Conservation (phyloP, 1,140 invertebrate species). For the Drosophila subpulchrella region DNA sequence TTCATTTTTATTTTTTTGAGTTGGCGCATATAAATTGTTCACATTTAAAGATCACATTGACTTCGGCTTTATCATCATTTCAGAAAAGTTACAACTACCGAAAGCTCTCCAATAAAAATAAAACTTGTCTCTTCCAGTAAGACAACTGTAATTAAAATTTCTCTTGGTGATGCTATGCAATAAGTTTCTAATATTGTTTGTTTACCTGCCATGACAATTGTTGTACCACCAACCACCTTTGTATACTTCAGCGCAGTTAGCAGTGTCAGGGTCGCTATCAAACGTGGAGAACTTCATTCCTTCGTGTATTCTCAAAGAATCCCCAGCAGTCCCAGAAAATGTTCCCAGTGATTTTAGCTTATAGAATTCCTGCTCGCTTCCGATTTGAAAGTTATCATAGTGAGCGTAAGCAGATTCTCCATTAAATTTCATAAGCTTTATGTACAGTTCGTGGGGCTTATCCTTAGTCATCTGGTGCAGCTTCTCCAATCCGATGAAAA, state of each 20-base stretch:
- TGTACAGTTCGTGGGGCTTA: constrained; percentile 66
- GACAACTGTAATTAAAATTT: too few species aligned
- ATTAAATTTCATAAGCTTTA: constrained; percentile 87
- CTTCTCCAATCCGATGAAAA: constrained; percentile 57
- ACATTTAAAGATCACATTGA: too few species aligned
- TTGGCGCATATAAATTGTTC: too few species aligned
- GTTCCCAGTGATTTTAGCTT: constrained; percentile 87
- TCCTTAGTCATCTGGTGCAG: constrained; percentile 39
- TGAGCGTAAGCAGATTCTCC: constrained; percentile 85
- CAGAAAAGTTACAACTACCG: background rate
- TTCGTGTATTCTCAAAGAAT: constrained; percentile 85
- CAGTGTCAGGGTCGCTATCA: constrained; percentile 85
- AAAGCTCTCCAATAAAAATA: too few species aligned
- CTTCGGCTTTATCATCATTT: background rate
- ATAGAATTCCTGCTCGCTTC: constrained; percentile 87
- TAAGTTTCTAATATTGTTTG: background rate
- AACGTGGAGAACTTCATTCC: constrained; percentile 87
- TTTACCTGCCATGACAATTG: background rate
- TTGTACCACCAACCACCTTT: constrained; percentile 86
- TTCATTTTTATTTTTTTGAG: too few species aligned
- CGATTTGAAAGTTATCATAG: constrained; percentile 88
- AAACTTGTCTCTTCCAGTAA: too few species aligned
- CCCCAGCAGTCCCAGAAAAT: constrained; percentile 88
- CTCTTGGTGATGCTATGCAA: too few species aligned
- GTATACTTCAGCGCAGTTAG: too few species aligned